Base-by-base conservation (phyloP, 1,140 invertebrate genomes). In the Drosophila sucinea region DNA sequence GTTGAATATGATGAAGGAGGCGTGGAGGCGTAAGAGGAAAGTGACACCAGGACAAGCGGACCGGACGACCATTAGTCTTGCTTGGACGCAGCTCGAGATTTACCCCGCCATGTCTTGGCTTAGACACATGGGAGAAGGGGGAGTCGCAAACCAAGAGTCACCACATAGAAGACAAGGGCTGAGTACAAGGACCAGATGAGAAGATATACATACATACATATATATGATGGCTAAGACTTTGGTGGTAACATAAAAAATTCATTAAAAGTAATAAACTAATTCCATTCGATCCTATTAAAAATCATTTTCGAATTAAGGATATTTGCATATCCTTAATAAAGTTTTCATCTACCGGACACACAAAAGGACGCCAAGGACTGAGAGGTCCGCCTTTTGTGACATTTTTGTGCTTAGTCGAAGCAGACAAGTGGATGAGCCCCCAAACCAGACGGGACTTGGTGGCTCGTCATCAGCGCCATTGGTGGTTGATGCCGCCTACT, bases 191-290 rank as follows among this genome's bases (percentile, higher is more conserved):
- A 70, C 30, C n/a, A n/a, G 4, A 35, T 29, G 17, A 56, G 38
- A 33, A 47, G 40, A 57, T 72, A 57, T 35, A 30, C 41, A 30
- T 41, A 41, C 40, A 17, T 17, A 17, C 17, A 17, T 17, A 17
- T 17, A 17, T 17, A 17, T 17, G 17, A 17, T 17, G 17, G 17
- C 17, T 17, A 17, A 17, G 17, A 47, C 44, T 47, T 25, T 65
- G 67, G 60, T 38, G 61, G 55, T 73, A 75, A 91, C 90, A 91
- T 91, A 91, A 91, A 91, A 91, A 91, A 91, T 91, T 91, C 90
- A 91, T 91, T 91, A 91, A 91, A 91, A 91, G 90, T 91, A 91
- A 91, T 91, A 91, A 91, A 90, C 90, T 91, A 91, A 91, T 91
- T 91, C 90, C 90, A 91, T 91, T 90, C 90, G 90, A 91, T 91